Percentiles rank a stretch among this genome's conserved stretches.
phyloP scores from a whole-genome alignment of 2,113 vertebrate species.

The Microtus oregoni region DNA sequence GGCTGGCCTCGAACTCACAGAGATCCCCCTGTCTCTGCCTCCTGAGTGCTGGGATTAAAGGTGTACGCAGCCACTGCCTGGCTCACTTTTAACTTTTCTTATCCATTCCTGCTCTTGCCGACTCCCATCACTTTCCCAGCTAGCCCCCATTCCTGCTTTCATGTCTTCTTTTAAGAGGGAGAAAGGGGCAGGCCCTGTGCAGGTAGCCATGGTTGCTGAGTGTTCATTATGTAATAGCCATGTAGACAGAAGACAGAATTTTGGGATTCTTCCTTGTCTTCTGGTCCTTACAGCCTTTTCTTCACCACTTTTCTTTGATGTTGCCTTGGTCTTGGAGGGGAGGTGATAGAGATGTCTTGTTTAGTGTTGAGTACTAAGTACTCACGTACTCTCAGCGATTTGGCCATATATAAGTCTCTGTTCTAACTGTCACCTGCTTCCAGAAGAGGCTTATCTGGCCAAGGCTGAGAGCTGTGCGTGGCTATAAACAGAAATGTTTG shows the following conservation, averaged over 20 bases:
- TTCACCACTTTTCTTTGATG: neutral
- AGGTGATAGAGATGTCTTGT: neutral
- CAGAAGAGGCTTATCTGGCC: neutral
- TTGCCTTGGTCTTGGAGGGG: neutral
- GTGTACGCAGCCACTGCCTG: accelerated
- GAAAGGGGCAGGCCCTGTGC: neutral
- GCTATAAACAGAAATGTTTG: neutral
- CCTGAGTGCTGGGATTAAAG: neutral
- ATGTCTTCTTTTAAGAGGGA: neutral
- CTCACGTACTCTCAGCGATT: too few relatives aligned
- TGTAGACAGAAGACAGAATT: neutral
- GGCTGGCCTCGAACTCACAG: neutral
- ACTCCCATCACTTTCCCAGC: neutral
- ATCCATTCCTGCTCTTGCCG: neutral
- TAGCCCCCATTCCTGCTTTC: neutral
- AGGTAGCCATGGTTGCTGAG: neutral
- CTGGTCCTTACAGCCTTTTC: neutral
- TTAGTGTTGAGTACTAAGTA: neutral
- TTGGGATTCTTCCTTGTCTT: neutral
- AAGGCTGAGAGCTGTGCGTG: neutral
- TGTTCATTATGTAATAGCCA: neutral
- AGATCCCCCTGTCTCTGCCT: neutral
- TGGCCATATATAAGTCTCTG: neutral
- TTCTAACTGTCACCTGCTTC: neutral
- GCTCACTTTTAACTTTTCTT: neutral